phyloP scores from a whole-genome alignment of 2,113 vertebrate genomes.

The Cariama cristata region DNA sequence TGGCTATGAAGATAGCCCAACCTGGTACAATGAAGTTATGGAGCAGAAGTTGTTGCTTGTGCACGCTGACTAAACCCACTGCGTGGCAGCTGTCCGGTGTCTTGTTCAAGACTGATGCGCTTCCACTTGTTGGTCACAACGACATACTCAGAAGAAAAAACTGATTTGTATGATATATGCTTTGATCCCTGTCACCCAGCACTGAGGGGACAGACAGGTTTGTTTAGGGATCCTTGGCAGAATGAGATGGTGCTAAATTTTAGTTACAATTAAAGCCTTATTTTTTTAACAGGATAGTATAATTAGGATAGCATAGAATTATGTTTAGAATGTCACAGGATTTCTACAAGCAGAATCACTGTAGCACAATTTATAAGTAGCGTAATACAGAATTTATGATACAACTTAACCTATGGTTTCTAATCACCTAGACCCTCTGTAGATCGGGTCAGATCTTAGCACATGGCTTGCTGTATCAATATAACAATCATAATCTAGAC shows the following conservation, averaged over 20 bases:
- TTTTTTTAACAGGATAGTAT: background rate
- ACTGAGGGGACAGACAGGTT: background rate
- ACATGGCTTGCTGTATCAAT: background rate
- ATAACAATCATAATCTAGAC: background rate
- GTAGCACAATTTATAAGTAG: background rate
- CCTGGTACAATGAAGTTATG: background rate
- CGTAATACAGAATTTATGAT: background rate
- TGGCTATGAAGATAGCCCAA: background rate
- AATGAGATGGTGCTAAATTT: background rate
- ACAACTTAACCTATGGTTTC: background rate
- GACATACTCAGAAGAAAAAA: background rate
- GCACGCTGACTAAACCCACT: background rate
- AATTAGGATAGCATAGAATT: background rate
- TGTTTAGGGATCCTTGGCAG: background rate
- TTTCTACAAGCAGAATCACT: background rate
- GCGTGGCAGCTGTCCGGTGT: background rate
- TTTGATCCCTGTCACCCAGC: background rate
- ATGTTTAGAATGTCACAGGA: background rate
- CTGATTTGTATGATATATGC: background rate
- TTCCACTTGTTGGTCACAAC: background rate
- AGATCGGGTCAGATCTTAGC: background rate
- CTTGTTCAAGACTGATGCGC: background rate
- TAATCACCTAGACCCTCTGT: background rate
- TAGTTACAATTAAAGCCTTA: background rate
- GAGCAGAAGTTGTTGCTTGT: background rate